Percentiles rank a stretch among this genome's conserved stretches.
phyloP scores from a whole-genome alignment of 1,140 invertebrate species.

The Drosophila yakuba region DNA sequence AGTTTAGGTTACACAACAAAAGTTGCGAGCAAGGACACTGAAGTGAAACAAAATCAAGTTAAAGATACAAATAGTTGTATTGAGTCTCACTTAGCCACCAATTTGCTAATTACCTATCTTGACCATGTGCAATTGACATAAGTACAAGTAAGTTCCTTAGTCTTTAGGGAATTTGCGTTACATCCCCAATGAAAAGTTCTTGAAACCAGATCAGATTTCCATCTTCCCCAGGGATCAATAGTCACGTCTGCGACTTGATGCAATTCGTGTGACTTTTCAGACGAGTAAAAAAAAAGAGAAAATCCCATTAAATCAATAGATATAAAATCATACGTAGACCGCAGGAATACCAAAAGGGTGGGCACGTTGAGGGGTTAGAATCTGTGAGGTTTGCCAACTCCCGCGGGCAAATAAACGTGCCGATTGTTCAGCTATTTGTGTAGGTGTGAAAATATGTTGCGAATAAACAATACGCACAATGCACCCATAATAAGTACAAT shows the following conservation, averaged over 20 bases:
- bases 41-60: not conserved
- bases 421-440: slow-evolving; percentile 75
- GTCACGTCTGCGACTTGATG: slow-evolving; percentile 12
- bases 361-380: not conserved
- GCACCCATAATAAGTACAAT: slow-evolving; percentile 13
- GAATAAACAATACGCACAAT: slow-evolving; percentile 64
- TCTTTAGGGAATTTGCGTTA: not conserved
- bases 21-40: not conserved
- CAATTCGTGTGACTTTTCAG: slow-evolving; percentile 20
- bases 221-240: slow-evolving; percentile 19
- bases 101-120: not conserved
- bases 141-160: not conserved
- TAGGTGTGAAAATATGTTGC: slow-evolving; percentile 83
- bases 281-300: not conserved
- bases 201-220: slow-evolving; percentile 10
- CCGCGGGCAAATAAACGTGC: slow-evolving; percentile 66
- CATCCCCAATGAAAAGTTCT: not conserved
- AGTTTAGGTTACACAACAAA: slow-evolving; percentile 3
- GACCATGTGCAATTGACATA: not conserved
- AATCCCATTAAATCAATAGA: slow-evolving; percentile 58
- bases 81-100: too few species aligned
- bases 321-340: slow-evolving; percentile 35
- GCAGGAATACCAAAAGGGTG: slow-evolving; percentile 29
- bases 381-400: slow-evolving; percentile 24
- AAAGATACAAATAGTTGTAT: not conserved